A percentile compares a stretch with the other conserved stretches of the same genome.
Conservation (phyloP, 2,888 invertebrate species). For the Germaria angustata region DNA sequence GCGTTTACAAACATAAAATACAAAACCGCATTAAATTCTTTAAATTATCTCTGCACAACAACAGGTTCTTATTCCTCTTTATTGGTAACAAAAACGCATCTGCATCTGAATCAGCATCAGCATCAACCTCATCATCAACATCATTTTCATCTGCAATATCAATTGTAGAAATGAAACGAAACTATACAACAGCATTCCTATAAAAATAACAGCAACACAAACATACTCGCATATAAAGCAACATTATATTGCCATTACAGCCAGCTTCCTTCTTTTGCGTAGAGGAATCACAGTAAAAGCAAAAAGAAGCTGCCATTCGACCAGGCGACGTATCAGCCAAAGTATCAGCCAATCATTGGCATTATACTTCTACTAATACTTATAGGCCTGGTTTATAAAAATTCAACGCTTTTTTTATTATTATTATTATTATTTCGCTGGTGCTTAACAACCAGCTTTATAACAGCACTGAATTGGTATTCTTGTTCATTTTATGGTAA, state of each 20-base stretch:
- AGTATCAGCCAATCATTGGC: slow-evolving; percentile 34
- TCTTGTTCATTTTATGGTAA: slow-evolving; percentile 55
- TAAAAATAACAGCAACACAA: slow-evolving; percentile 53
- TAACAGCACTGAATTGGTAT: slow-evolving; percentile 40
- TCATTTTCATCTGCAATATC: slow-evolving; percentile 61
- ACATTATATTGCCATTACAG: slow-evolving; percentile 42
- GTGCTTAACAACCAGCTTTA: slow-evolving; percentile 10
- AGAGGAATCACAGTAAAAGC: slow-evolving; percentile 20
- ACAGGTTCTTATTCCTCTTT: slow-evolving; percentile 49
- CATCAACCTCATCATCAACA: slow-evolving; percentile 11
- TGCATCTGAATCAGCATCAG: neutral
- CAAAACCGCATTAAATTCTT: slow-evolving; percentile 53
- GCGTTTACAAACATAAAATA: neutral
- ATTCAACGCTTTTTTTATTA: neutral
- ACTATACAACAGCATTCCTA: slow-evolving; percentile 62
- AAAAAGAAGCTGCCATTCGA: slow-evolving; percentile 19
- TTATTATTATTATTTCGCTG: neutral
- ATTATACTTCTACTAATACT: slow-evolving; percentile 10
- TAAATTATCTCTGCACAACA: slow-evolving; percentile 46
- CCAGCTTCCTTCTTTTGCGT: slow-evolving; percentile 63
- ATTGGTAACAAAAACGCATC: neutral
- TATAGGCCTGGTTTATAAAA: slow-evolving; percentile 37
- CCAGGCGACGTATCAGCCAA: slow-evolving; percentile 12
- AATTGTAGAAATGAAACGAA: slow-evolving; percentile 59
- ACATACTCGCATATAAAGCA: neutral